phyloP scores from a whole-genome alignment of 2,797 vertebrate genomes.

The Sebastes dallii region DNA sequence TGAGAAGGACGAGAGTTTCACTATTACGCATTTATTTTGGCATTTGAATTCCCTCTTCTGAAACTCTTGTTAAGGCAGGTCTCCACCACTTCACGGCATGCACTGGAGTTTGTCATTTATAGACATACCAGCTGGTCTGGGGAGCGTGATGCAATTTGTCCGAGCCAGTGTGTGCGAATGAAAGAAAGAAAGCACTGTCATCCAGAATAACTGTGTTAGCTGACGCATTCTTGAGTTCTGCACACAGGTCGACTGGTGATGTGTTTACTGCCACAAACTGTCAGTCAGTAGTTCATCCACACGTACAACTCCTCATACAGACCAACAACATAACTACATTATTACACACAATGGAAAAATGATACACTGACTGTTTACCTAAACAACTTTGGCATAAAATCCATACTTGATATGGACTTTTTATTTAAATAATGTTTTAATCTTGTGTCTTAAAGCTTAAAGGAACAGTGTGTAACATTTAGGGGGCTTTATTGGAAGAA shows the following conservation, averaged over 20 bases:
- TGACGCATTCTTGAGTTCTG: conserved; percentile 40
- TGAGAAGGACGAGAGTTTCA: background rate
- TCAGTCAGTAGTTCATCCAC: background rate
- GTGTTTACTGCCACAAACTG: background rate
- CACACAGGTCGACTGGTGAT: background rate
- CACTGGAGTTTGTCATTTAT: conserved; percentile 20
- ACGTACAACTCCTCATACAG: background rate
- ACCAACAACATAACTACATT: background rate
- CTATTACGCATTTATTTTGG: too few relatives aligned
- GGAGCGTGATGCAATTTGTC: conserved; percentile 57
- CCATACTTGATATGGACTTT: background rate
- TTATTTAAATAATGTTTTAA: background rate
- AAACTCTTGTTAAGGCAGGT: conserved; percentile 5
- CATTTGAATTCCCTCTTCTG: background rate
- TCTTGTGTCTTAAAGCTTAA: background rate
- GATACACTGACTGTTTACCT: background rate
- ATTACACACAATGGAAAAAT: background rate
- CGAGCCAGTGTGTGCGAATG: conserved; percentile 25
- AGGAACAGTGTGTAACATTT: too few relatives aligned
- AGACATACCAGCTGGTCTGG: conserved; percentile 49
- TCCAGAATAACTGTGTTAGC: conserved; percentile 52
- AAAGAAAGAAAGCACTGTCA: conserved; percentile 68
- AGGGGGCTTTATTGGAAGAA: too few relatives aligned
- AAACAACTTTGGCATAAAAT: background rate
- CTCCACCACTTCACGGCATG: background rate